Evolutionary conservation across 2,888 invertebrate species (phyloP), one percentile per base, ranked within the genome.

Genomic region (Ecdyonurus torrentis): DNA sequence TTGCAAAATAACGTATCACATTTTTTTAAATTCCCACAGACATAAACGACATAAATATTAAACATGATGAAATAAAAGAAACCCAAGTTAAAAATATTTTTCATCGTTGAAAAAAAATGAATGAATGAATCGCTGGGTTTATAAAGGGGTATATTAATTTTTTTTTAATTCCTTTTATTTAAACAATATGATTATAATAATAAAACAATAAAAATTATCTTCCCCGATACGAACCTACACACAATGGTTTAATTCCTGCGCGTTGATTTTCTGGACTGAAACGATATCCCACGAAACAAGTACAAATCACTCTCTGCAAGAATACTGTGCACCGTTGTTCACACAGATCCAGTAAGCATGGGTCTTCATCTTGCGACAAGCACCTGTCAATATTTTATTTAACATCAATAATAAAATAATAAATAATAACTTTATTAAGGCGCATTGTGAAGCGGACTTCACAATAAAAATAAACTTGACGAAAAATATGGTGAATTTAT

Each of bases 301-400:
- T 81, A 72, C 85, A 85, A 74, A 85, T 83, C 37, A 85, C 76
- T 55, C 79, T 73, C 65, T 82, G 81, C 19, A 80, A 76, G 61
- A 78, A 80, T n/a, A 83, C 79, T 25, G 81, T 79, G 69, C 85
- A 85, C 59, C 78, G 79, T 70, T 85, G 85, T 71, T 85, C 85
- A 71, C 85, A 85, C 18, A 85, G 74, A 66, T 77, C 75, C 70
- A 85, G 73, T 59, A 79, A 79, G 73, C 85, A 85, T 0, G 84
- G 83, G 69, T 84, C 82, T 67, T 80, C 76, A 1, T 78, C 74
- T 68, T 80, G 80, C 3, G 79, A 77, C 63, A 84, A 76, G 70
- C 84, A 85, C 67, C 83, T 83, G 72, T 23, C 74, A 71, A 64
- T 63, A 59, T 64, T 65, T 37, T 37, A 10, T 37, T 37, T 37